A percentile compares a stretch with the other conserved stretches of the same genome.
phyloP scores from a whole-genome alignment of 2,797 vertebrate genomes.

The Thripadectes ignobilis region DNA sequence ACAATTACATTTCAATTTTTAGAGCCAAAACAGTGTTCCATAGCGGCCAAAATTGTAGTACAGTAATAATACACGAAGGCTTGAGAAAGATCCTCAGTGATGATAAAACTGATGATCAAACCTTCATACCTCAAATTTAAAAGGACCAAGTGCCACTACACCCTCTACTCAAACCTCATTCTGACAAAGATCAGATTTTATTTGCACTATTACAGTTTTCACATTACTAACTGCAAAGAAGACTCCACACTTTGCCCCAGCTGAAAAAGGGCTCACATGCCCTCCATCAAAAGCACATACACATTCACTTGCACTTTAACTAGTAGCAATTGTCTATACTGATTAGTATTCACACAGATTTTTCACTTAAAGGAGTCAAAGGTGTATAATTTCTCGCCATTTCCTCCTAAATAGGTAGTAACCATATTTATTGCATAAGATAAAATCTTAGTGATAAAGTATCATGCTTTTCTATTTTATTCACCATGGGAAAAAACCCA shows the following conservation, averaged over 20 bases:
- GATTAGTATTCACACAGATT: not conserved
- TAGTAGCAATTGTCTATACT: not conserved
- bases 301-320: not conserved
- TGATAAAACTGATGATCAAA: not conserved
- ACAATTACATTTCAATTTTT: not conserved
- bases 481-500: not conserved
- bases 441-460: not conserved
- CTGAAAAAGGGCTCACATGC: not conserved
- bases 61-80: not conserved
- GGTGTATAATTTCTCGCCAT: not conserved
- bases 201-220: not conserved
- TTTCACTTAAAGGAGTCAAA: not conserved
- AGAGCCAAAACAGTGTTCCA: not conserved
- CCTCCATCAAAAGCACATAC: not conserved
- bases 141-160: not conserved
- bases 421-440: not conserved
- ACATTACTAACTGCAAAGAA: not conserved
- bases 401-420: not conserved
- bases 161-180: not conserved
- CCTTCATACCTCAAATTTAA: not conserved
- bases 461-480: not conserved
- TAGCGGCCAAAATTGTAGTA: not conserved
- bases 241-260: not conserved
- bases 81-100: not conserved
- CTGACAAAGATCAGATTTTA: accelerated